Evolutionary conservation across 2,888 invertebrate species (phyloP).

Genomic region (Conomelus anceps): DNA sequence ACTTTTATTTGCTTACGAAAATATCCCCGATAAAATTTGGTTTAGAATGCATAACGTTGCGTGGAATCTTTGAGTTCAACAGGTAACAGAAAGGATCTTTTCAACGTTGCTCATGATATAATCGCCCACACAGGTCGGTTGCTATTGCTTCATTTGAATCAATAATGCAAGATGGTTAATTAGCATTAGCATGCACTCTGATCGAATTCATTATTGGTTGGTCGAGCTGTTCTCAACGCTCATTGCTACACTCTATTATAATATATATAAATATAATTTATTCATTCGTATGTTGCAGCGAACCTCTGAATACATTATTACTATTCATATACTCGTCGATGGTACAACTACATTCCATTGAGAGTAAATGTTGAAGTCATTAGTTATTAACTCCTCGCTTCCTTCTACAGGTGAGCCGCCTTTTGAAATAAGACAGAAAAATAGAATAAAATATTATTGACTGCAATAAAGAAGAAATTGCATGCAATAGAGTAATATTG

Average conservation of each 20-base stretch:
- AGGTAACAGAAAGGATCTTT: not conserved
- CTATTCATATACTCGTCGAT: not conserved
- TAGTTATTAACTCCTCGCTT: not conserved
- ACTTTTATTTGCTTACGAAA: too few species aligned
- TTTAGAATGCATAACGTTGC: too few species aligned
- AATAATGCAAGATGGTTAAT: not conserved
- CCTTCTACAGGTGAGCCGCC: not conserved
- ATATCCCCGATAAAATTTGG: too few species aligned
- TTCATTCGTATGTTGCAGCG: not conserved
- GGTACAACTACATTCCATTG: not conserved
- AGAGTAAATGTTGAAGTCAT: not conserved
- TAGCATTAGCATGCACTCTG: not conserved
- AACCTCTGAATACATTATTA: not conserved
- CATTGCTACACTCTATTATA: not conserved
- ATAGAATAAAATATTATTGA: not conserved
- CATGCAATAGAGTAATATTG: too few species aligned
- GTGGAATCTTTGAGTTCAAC: too few species aligned
- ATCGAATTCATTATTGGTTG: not conserved
- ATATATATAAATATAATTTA: not conserved
- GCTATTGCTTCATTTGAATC: not conserved
- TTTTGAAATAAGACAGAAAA: not conserved
- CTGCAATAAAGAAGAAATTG: not conserved
- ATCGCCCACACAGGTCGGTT: not conserved
- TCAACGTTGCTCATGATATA: not conserved
- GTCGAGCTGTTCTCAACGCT: not conserved